Conservation (phyloP, 1,140 invertebrate genomes). For the Camponotus vicinus region DNA sequence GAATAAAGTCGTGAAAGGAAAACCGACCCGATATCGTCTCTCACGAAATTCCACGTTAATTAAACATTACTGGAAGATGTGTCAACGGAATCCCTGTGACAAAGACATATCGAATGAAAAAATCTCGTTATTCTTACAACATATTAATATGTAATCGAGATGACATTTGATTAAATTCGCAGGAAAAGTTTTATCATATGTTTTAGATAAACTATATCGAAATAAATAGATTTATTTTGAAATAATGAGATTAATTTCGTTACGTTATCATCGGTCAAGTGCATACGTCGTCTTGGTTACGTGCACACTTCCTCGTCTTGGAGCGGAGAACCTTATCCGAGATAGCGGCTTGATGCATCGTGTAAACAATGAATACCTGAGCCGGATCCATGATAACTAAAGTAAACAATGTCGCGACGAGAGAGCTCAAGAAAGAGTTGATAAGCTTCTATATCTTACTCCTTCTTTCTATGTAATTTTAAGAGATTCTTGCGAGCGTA, state of each 20-base stretch:
- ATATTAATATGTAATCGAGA: not conserved
- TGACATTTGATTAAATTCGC: too few species aligned
- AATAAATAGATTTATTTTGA: not conserved
- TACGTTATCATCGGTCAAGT: not conserved
- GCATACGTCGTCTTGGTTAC: not conserved
- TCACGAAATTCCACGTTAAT: slow-evolving; percentile 13
- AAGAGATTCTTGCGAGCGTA: slow-evolving; percentile 14
- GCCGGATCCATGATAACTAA: slow-evolving; percentile 68
- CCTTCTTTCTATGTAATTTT: slow-evolving; percentile 25
- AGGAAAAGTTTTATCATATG: not conserved
- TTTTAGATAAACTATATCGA: not conserved
- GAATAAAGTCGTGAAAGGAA: slow-evolving; percentile 43
- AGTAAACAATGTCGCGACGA: slow-evolving; percentile 66
- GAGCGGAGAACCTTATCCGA: slow-evolving; percentile 1
- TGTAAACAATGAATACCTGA: slow-evolving; percentile 66
- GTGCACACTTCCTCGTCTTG: not conserved
- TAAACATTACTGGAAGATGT: not conserved
- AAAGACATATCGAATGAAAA: slow-evolving; percentile 21
- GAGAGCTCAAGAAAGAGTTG: not conserved
- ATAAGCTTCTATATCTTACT: slow-evolving; percentile 30
- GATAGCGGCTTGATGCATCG: slow-evolving; percentile 6
- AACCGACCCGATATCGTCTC: slow-evolving; percentile 10
- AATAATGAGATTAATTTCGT: not conserved
- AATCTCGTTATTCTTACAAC: not conserved
- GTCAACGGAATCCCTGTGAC: slow-evolving; percentile 9